Percentiles rank a stretch among this genome's conserved stretches.
Evolutionary conservation across 64 coral and sea anemone species (phyloP).

Genomic region (Dendrophyllia cribrosa): DNA sequence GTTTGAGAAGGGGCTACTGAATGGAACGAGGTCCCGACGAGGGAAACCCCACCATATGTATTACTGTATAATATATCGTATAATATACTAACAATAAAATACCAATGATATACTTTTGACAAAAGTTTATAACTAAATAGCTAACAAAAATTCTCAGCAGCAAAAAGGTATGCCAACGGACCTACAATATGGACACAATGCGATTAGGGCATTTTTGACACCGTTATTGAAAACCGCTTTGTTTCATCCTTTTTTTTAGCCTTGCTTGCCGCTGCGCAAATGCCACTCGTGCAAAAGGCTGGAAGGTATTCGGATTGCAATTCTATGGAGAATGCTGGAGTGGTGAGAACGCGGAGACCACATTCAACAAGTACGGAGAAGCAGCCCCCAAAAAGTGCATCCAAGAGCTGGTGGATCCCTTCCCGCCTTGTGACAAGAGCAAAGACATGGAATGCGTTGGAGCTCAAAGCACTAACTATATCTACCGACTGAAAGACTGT

Average conservation of each 20-base stretch:
- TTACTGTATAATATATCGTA: no score
- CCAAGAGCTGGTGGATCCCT: slow-evolving; percentile 19
- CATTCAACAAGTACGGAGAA: slow-evolving; percentile 55
- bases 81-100: no score
- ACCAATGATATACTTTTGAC: no score
- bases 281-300: slow-evolving; percentile 44
- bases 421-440: slow-evolving; percentile 44
- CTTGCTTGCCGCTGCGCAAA: slow-evolving; percentile 77
- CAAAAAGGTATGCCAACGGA: no score
- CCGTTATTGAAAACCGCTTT: no score
- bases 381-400: slow-evolving; percentile 17
- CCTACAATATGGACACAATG: no score
- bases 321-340: slow-evolving; percentile 88
- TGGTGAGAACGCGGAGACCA: slow-evolving; percentile 27
- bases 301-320: slow-evolving; percentile 72
- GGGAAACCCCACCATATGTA: no score
- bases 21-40: no score
- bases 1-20: no score
- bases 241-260: neutral
- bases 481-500: slow-evolving; percentile 63
- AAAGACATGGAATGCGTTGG: slow-evolving; percentile 76
- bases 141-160: no score
- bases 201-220: no score
- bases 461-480: slow-evolving; percentile 53
- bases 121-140: no score